Percentiles rank a stretch among this genome's conserved stretches.
Conservation (phyloP, 2,797 vertebrate species). For the Mus caroli region DNA sequence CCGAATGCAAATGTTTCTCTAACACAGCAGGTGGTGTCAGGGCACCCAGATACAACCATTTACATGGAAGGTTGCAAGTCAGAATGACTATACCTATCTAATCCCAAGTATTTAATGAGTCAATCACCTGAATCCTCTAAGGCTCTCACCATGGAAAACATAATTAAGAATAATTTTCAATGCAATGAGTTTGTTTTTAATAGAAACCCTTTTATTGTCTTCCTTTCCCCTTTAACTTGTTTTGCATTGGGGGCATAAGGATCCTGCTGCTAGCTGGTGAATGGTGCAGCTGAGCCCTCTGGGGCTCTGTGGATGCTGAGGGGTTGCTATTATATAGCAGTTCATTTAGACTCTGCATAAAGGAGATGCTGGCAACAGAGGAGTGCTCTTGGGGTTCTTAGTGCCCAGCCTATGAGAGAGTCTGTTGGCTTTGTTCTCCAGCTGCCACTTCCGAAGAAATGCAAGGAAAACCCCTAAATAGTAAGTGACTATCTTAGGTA, state of each 20-base stretch:
- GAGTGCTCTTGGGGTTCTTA: neutral
- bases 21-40: neutral
- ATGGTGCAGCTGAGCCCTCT: rapidly evolving
- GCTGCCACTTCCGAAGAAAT: neutral
- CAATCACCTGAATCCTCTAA: neutral
- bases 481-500: neutral
- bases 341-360: neutral
- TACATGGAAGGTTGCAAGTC: neutral
- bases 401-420: neutral
- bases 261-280: neutral
- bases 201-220: neutral
- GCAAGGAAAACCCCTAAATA: neutral
- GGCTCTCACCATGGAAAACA: neutral
- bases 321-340: neutral
- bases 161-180: neutral
- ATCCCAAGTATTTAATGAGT: neutral
- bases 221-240: neutral
- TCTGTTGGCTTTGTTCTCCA: neutral
- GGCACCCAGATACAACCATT: neutral
- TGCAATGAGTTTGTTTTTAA: neutral
- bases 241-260: neutral
- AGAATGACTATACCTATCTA: too few species aligned
- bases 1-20: slow-evolving; percentile 36
- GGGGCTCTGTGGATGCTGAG: too few species aligned
- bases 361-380: neutral